phyloP scores from a whole-genome alignment of 2,113 vertebrate genomes.

The Procavia capensis region DNA sequence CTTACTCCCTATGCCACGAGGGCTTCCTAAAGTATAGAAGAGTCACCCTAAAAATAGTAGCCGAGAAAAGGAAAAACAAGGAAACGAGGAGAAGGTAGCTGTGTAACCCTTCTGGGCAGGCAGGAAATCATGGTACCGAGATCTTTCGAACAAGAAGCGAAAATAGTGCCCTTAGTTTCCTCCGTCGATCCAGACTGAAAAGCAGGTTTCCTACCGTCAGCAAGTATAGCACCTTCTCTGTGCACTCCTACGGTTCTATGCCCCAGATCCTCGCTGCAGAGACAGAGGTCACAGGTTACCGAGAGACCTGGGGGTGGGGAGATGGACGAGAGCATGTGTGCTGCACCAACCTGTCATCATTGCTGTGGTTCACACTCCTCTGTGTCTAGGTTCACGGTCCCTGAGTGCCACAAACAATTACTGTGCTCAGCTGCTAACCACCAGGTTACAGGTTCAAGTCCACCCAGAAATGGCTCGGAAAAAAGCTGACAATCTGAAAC shows the following conservation, averaged over 20 bases:
- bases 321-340: neutral
- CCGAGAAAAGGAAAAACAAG: neutral
- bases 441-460: neutral
- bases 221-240: neutral
- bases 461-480: neutral
- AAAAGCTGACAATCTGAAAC: neutral
- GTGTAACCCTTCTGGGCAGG: neutral
- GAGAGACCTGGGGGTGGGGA: neutral
- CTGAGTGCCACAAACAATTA: too few species aligned
- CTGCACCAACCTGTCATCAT: neutral
- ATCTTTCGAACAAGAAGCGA: neutral
- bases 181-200: neutral
- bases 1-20: too few species aligned
- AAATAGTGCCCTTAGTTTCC: neutral
- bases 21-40: neutral
- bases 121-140: neutral
- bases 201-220: neutral
- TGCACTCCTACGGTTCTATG: neutral
- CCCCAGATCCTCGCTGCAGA: accelerated
- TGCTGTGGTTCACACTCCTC: accelerated
- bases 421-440: neutral
- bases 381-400: neutral
- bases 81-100: neutral
- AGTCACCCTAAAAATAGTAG: slow-evolving; percentile 55
- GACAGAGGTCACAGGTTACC: too few species aligned